phyloP scores from a whole-genome alignment of 1,140 invertebrate species.

The Brachionus rubens region DNA sequence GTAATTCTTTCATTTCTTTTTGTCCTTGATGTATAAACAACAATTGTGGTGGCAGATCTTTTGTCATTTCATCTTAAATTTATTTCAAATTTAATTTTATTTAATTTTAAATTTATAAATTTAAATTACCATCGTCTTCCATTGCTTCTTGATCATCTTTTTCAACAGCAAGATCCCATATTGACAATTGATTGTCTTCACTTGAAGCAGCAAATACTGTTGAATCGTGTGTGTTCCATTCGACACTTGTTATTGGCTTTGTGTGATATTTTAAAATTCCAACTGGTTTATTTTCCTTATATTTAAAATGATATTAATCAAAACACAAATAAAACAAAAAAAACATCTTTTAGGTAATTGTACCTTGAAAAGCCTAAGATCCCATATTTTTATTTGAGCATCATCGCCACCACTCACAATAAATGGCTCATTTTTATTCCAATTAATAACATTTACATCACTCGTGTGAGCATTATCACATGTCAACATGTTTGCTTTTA shows the following conservation, averaged over 20 bases:
- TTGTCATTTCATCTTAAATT: conserved; percentile 47
- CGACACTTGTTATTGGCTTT: conserved; percentile 85
- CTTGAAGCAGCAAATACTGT: conserved; percentile 88
- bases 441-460: conserved; percentile 96
- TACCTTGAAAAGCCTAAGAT: conserved; percentile 79
- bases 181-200: conserved; percentile 88
- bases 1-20: conserved; percentile 93
- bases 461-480: conserved; percentile 77
- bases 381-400: conserved; percentile 88
- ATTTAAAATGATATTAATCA: neutral
- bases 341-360: no score
- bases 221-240: conserved; percentile 89
- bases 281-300: conserved; percentile 69
- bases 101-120: conserved; percentile 51
- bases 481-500: conserved; percentile 87
- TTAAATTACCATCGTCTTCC: conserved; percentile 46
- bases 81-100: no score
- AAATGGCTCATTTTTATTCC: conserved; percentile 84
- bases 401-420: conserved; percentile 92
- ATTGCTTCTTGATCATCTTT: conserved; percentile 58
- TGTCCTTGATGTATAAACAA: conserved; percentile 98
- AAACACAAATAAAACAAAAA: neutral
- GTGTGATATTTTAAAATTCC: conserved; percentile 90
- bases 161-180: conserved; percentile 95
- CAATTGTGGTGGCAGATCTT: conserved; percentile 83